Evolutionary conservation across 2,888 invertebrate species (phyloP).

Genomic region (Ashinkailepas kermadecensis): DNA sequence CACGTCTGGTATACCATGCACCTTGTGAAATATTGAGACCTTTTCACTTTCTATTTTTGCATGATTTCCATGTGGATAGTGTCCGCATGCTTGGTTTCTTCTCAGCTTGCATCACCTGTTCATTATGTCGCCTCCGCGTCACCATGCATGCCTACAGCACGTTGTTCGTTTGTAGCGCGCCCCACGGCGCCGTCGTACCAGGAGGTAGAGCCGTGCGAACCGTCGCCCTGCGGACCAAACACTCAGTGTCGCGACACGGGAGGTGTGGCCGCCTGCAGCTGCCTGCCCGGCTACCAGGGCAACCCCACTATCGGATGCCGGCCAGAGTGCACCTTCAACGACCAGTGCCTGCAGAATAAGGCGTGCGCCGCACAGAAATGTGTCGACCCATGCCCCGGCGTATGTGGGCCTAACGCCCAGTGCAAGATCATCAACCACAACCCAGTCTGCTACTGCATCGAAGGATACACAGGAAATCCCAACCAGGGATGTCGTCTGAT

Average conservation of each 20-base stretch:
- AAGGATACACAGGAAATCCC: slow-evolving; percentile 66
- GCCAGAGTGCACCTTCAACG: slow-evolving; percentile 75
- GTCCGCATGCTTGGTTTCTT: no score
- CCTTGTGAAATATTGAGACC: no score
- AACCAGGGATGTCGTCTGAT: slow-evolving; percentile 57
- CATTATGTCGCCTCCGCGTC: no score
- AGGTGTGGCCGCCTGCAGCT: slow-evolving; percentile 56
- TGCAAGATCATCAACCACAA: slow-evolving; percentile 35
- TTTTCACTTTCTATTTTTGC: no score
- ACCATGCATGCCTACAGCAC: background rate
- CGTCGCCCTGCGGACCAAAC: slow-evolving; percentile 53
- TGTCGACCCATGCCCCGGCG: slow-evolving; percentile 52
- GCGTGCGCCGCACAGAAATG: slow-evolving; percentile 66
- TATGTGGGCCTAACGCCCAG: slow-evolving; percentile 47
- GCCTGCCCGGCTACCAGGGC: slow-evolving; percentile 55
- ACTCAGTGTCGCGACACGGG: slow-evolving; percentile 45
- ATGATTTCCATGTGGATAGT: no score
- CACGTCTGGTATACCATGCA: background rate
- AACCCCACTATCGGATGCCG: slow-evolving; percentile 49
- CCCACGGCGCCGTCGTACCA: background rate
- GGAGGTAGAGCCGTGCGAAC: slow-evolving; percentile 31
- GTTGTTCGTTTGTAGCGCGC: background rate
- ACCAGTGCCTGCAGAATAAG: slow-evolving; percentile 66
- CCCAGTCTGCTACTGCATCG: slow-evolving; percentile 76
- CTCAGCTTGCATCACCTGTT: no score